Percentiles rank a stretch among this genome's conserved stretches.
Conservation (phyloP, 2,888 invertebrate species). For the Polyploca ridens region DNA sequence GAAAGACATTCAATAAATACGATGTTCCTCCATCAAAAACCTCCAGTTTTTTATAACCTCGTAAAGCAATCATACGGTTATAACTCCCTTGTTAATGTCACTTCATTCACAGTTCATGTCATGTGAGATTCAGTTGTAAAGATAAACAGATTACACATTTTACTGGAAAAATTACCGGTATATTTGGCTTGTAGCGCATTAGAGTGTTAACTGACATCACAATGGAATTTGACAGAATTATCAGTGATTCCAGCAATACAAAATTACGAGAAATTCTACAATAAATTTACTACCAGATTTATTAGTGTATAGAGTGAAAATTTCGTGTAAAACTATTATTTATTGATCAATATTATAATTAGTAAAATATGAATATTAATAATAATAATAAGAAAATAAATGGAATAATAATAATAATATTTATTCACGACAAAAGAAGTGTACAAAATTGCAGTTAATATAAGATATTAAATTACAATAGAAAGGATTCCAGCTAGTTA, state of each 20-base stretch:
- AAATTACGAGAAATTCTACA: not conserved
- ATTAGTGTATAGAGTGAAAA: not conserved
- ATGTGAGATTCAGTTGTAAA: slow-evolving; percentile 54
- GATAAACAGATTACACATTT: slow-evolving; percentile 44
- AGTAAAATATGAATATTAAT: no score
- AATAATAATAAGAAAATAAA: no score
- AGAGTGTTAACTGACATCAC: slow-evolving; percentile 5
- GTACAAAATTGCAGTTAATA: no score
- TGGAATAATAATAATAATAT: no score
- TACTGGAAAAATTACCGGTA: slow-evolving; percentile 30
- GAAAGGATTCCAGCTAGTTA: no score
- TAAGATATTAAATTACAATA: no score
- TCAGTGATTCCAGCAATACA: not conserved
- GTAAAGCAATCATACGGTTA: slow-evolving; percentile 65
- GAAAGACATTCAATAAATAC: not conserved
- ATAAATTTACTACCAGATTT: not conserved
- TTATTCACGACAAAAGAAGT: no score
- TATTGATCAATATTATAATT: no score
- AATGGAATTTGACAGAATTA: not conserved
- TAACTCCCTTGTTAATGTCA: slow-evolving; percentile 57
- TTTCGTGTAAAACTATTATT: no score
- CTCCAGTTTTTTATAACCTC: slow-evolving; percentile 52
- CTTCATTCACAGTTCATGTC: slow-evolving; percentile 47
- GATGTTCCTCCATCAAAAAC: slow-evolving; percentile 37
- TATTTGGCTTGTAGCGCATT: slow-evolving; percentile 2